Evolutionary conservation across 2,888 invertebrate species (phyloP), one percentile per base, ranked within the genome.

Genomic region (Tricholauxania praeusta): DNA sequence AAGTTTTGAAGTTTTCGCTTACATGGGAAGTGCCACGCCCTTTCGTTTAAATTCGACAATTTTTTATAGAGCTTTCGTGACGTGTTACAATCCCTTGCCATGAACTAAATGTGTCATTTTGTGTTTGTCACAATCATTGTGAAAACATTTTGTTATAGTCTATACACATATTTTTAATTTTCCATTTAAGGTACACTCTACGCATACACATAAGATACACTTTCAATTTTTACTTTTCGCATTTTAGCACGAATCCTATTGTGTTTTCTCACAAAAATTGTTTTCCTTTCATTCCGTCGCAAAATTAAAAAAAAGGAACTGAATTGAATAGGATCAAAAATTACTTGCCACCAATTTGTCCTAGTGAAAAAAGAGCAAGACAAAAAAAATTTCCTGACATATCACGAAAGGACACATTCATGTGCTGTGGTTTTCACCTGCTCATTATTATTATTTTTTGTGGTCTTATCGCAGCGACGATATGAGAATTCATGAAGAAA

Each of bases 331-430:
- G 74, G 72, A 69, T 71, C 53, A 62, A 73, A 74, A 52, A 72
- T n/a, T 55, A 47, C 28, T 17, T 17, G 63, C n/a, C n/a, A 79
- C 81, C 81, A 82, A 81, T 82, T 82, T 81, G 82, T 64, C 32
- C 15, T 17, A 28, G 49, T 48, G 17, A 48, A 47, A 62, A 5
- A 22, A 39, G n/a, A 32, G 14, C 22, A 22, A 22, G 8, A 52
- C 32, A 55, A 22, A 39, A 39, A 78, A 79, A 79, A 82, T 81
- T 81, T 82, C 81, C 80, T 80, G 81, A 82, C 81, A 83, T 81
- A 83, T 82, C 82, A 83, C 82, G 83, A 82, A 76, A 77, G 68
- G 72, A 76, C 72, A 74, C 70, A 64, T 70, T 64, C 51, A 62
- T 10, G 19, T 49, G 47, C 47, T 69, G 59, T 64, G 64, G 71